Evolutionary conservation across 2,888 invertebrate genomes (phyloP).

Genomic region (Ferdinandea cuprea): DNA sequence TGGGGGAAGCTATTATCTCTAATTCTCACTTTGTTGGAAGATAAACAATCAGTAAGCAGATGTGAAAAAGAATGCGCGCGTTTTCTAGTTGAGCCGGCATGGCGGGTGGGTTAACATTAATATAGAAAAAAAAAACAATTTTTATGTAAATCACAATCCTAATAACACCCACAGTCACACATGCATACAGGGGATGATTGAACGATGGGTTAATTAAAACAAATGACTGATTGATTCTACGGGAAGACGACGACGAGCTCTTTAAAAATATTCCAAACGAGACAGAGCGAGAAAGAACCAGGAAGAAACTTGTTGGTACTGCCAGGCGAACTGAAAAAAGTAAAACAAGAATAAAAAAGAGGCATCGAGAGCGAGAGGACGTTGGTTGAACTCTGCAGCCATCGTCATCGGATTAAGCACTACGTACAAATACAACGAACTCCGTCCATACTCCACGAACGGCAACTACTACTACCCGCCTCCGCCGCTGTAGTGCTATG

Average conservation of each 20-base stretch:
- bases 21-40: background rate
- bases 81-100: slow-evolving; percentile 4
- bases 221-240: slow-evolving; percentile 61
- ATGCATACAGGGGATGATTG: slow-evolving; percentile 45
- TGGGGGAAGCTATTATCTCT: slow-evolving; percentile 23
- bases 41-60: slow-evolving; percentile 34
- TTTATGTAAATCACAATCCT: slow-evolving; percentile 11
- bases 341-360: slow-evolving; percentile 45
- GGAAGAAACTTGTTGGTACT: slow-evolving; percentile 72
- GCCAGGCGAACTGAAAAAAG: slow-evolving; percentile 22
- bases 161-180: background rate
- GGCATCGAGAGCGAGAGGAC: slow-evolving; percentile 42
- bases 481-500: slow-evolving; percentile 2
- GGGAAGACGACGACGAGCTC: background rate
- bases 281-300: slow-evolving; percentile 59
- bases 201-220: slow-evolving; percentile 54
- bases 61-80: slow-evolving; percentile 30
- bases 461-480: slow-evolving; percentile 25
- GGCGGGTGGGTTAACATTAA: background rate
- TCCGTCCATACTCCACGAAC: slow-evolving; percentile 13
- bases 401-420: slow-evolving; percentile 7
- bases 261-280: background rate
- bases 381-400: slow-evolving; percentile 55
- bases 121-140: background rate
- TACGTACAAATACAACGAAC: slow-evolving; percentile 15